Conservation (phyloP, 2,113 vertebrate species). For the Spheniscus mendiculus region DNA sequence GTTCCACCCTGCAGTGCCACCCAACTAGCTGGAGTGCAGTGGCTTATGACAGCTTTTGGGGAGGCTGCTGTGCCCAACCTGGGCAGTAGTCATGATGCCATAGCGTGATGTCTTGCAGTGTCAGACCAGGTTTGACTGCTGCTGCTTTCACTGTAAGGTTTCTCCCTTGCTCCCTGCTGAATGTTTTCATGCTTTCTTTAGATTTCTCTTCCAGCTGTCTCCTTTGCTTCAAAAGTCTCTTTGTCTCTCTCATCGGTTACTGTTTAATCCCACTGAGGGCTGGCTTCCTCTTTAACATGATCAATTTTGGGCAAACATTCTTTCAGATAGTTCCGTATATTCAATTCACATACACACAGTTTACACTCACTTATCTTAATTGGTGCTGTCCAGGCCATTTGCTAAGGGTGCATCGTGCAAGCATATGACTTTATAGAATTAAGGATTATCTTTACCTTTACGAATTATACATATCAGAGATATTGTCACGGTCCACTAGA, state of each 20-base stretch:
- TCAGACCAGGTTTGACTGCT: not conserved
- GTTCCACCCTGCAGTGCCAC: not conserved
- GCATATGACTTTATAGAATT: not conserved
- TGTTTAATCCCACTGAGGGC: not conserved
- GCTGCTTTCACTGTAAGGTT: not conserved
- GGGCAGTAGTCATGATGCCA: not conserved
- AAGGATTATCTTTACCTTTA: not conserved
- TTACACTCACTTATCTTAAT: not conserved
- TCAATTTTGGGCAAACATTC: not conserved
- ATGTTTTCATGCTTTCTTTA: not conserved
- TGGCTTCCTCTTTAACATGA: not conserved
- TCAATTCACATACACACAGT: not conserved
- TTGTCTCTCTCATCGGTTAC: not conserved
- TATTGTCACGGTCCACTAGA: not conserved
- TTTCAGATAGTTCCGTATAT: not conserved
- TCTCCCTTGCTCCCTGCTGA: not conserved
- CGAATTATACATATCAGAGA: not conserved
- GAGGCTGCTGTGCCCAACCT: not conserved
- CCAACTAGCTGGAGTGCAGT: not conserved
- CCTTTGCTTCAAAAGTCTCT: not conserved
- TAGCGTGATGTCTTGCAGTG: accelerated
- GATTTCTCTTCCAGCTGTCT: not conserved
- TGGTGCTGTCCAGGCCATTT: not conserved
- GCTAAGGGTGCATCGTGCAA: not conserved
- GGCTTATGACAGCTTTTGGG: not conserved